Conservation (phyloP, 2,888 invertebrate genomes). For the Apotomis betuletana region DNA sequence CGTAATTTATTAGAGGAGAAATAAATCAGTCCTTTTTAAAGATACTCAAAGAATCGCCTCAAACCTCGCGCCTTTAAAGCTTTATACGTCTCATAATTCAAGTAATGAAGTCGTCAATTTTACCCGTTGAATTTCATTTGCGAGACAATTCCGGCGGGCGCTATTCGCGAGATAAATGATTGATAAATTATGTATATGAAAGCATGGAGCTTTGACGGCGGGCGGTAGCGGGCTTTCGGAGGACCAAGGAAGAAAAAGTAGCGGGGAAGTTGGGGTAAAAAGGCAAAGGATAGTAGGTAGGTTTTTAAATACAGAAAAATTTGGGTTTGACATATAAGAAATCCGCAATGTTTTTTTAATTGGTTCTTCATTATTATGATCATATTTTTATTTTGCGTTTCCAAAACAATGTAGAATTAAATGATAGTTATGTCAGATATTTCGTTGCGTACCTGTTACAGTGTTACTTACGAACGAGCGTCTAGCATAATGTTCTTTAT, state of each 20-base stretch:
- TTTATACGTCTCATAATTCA: constrained; percentile 1
- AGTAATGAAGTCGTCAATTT: constrained; percentile 35
- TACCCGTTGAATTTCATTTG: constrained; percentile 37
- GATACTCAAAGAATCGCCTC: background rate
- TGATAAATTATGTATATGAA: constrained; percentile 66
- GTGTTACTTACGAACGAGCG: too few species aligned
- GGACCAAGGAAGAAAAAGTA: background rate
- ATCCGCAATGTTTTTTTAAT: too few species aligned
- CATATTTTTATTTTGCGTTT: too few species aligned
- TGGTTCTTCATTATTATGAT: too few species aligned
- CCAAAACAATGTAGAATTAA: too few species aligned
- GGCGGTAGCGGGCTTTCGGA: constrained; percentile 20
- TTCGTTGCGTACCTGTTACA: too few species aligned
- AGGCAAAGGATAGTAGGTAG: background rate
- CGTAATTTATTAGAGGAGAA: too few species aligned
- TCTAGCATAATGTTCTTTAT: too few species aligned
- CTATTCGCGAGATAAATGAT: constrained; percentile 58
- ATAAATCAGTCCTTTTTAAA: too few species aligned
- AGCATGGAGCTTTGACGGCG: constrained; percentile 14
- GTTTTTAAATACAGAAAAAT: too few species aligned
- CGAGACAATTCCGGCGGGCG: constrained; percentile 33
- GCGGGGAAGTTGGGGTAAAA: background rate
- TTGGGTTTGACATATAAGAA: too few species aligned
- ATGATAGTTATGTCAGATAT: too few species aligned
- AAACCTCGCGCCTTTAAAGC: background rate